These are phyloP conservation scores for Myoxocephalus aenaeus DNA, from an alignment of 2,797 vertebrate genomes.

Conservation along the genomic window DNA sequence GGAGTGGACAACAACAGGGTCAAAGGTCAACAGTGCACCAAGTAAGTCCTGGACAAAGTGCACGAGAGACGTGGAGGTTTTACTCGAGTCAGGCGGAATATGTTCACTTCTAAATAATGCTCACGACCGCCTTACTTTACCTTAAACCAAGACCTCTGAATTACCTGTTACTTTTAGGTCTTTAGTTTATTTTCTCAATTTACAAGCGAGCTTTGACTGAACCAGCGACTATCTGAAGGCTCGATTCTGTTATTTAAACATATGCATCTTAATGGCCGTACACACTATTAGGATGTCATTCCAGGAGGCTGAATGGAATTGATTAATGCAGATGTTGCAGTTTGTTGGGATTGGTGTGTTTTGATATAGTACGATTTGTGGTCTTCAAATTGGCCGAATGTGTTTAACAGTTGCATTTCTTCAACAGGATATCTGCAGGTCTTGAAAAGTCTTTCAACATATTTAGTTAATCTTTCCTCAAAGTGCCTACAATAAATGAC, in stretches of 20 bases:
- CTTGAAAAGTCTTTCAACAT: too few species aligned
- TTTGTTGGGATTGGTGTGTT: too few species aligned
- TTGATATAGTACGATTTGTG: too few species aligned
- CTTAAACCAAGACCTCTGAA: conserved; percentile 2
- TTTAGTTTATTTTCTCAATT: not conserved
- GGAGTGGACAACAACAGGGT: conserved; percentile 97
- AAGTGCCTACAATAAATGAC: too few species aligned
- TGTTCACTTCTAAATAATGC: not conserved
- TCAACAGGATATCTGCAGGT: too few species aligned
- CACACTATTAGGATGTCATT: not conserved
- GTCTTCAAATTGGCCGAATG: too few species aligned
- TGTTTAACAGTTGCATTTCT: too few species aligned
- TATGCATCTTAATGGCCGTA: not conserved
- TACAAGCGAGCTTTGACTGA: not conserved
- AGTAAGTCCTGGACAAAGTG: conserved; percentile 84
- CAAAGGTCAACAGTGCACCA: conserved; percentile 94
- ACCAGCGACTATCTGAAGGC: not conserved
- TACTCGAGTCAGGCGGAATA: not conserved
- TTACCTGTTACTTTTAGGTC: not conserved
- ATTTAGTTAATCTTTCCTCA: too few species aligned
- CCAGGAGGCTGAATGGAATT: not conserved
- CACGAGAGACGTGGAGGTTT: not conserved
- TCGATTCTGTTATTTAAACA: not conserved
- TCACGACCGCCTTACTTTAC: not conserved
- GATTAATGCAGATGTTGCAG: not conserved